phyloP scores from a whole-genome alignment of 2,888 invertebrate genomes.

The Noctua janthina region DNA sequence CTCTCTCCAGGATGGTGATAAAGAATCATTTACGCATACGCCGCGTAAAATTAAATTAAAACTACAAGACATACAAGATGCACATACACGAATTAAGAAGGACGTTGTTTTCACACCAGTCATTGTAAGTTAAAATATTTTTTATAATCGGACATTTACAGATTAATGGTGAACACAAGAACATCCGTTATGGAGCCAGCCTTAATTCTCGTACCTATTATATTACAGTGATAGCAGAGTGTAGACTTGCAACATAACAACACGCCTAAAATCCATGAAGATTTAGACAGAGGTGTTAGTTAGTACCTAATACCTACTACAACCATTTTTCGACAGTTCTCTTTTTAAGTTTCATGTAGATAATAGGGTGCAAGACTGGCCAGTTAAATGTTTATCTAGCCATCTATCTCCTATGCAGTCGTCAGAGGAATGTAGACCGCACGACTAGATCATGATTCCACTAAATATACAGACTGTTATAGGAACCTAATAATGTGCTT shows the following conservation, averaged over 20 bases:
- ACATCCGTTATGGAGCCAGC: background rate
- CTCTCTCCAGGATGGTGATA: conserved; percentile 28
- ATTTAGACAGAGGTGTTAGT: background rate
- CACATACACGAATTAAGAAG: conserved; percentile 74
- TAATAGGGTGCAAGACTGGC: background rate
- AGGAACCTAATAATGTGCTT: background rate
- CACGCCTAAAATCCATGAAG: background rate
- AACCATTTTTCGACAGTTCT: background rate
- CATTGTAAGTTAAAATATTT: conserved; percentile 70
- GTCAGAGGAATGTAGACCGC: background rate
- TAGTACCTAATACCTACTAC: background rate
- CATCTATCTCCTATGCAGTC: background rate
- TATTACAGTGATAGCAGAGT: background rate
- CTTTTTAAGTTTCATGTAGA: background rate
- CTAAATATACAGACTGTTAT: background rate
- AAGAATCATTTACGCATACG: conserved; percentile 51
- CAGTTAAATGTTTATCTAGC: background rate
- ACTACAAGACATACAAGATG: conserved; percentile 78
- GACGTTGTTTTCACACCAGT: conserved; percentile 74
- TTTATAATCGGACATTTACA: background rate
- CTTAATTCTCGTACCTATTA: background rate
- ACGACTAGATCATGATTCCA: background rate
- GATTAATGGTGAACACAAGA: background rate
- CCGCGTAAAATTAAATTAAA: conserved; percentile 75
- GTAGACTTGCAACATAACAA: background rate